phyloP scores from a whole-genome alignment of 2,888 invertebrate species.

The Cryptops parisi region DNA sequence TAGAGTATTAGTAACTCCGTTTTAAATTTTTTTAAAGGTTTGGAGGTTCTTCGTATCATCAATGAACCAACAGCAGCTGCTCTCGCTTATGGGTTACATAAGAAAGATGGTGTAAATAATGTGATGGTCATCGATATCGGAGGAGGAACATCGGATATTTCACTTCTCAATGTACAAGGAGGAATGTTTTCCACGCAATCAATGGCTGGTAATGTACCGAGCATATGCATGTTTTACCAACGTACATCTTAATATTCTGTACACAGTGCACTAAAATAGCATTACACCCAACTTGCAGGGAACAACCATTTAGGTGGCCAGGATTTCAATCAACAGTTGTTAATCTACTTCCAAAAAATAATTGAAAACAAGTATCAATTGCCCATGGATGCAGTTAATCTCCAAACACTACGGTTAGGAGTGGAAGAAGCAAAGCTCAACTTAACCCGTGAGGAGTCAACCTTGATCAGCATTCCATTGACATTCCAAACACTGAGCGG shows the following conservation, averaged over 20 bases:
- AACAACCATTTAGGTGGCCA: slow-evolving; percentile 40
- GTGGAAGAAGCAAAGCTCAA: slow-evolving; percentile 12
- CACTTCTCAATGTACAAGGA: slow-evolving; percentile 36
- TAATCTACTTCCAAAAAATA: slow-evolving; percentile 26
- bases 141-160: slow-evolving; percentile 34
- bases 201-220: slow-evolving; percentile 35
- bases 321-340: slow-evolving; percentile 36
- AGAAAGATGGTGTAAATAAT: slow-evolving; percentile 32
- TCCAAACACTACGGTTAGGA: slow-evolving; percentile 9
- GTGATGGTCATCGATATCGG: slow-evolving; percentile 38
- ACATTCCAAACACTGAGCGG: slow-evolving; percentile 7
- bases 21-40: slow-evolving; percentile 26
- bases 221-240: too few species aligned
- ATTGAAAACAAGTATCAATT: background rate
- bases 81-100: slow-evolving; percentile 38
- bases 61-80: slow-evolving; percentile 40
- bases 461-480: slow-evolving; percentile 9
- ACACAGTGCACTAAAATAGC: too few species aligned
- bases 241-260: too few species aligned
- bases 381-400: slow-evolving; percentile 3
- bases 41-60: slow-evolving; percentile 35
- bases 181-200: slow-evolving; percentile 38
- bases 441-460: slow-evolving; percentile 1
- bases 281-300: too few species aligned
- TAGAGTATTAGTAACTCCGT: too few species aligned